Percentiles rank a stretch among this genome's conserved stretches.
phyloP scores from a whole-genome alignment of 2,113 vertebrate species.

The Archocentrus centrarchus region DNA sequence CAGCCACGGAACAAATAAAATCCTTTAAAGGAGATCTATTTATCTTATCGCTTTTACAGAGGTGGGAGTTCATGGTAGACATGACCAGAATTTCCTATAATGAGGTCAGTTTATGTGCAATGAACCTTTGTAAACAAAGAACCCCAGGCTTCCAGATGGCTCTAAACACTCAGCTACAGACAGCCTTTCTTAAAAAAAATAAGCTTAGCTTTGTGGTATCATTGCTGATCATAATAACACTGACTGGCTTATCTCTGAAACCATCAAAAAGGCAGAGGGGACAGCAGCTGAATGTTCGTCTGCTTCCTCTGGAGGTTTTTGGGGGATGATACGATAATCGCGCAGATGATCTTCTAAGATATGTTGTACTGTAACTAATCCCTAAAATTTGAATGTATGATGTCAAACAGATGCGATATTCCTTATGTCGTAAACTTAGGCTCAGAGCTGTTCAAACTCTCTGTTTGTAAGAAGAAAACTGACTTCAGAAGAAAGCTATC shows the following conservation, averaged over 20 bases:
- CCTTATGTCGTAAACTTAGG: too few species aligned
- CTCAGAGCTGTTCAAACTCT: neutral
- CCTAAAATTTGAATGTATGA: rapidly evolving
- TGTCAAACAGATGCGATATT: too few species aligned
- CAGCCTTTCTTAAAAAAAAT: neutral
- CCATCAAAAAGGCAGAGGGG: neutral
- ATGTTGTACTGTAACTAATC: neutral
- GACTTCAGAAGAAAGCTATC: rapidly evolving
- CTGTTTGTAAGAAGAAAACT: neutral
- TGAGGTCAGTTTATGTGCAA: rapidly evolving
- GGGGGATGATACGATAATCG: neutral
- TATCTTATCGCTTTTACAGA: too few species aligned
- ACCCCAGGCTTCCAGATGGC: neutral
- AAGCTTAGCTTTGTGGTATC: too few species aligned
- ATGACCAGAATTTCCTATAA: neutral
- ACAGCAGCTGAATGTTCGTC: neutral
- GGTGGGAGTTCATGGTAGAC: too few species aligned
- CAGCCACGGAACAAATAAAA: neutral
- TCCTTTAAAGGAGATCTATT: neutral
- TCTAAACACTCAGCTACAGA: neutral
- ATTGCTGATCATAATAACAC: neutral
- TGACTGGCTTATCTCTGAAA: neutral
- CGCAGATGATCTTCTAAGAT: neutral
- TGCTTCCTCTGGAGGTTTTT: neutral
- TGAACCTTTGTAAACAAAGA: neutral